Conservation (phyloP, 2,888 invertebrate genomes). For the Cetonia aurata region DNA sequence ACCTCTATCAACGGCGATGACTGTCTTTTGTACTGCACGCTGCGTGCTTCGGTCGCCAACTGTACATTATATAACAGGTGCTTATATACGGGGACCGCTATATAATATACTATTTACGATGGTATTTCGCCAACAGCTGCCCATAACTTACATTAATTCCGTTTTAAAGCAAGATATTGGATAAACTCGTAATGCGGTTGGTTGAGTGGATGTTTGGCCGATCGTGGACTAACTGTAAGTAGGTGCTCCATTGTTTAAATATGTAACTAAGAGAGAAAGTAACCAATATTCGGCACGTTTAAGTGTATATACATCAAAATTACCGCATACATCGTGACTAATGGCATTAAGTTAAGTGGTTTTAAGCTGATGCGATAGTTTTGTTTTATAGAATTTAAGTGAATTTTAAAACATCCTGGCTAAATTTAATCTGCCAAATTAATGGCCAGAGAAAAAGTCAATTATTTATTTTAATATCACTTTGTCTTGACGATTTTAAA, state of each 20-base stretch:
- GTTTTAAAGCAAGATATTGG: conserved; percentile 20
- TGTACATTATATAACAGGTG: conserved; percentile 38
- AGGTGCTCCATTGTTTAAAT: not conserved
- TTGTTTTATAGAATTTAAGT: no score
- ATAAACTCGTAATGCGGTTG: no score
- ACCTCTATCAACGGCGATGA: not conserved
- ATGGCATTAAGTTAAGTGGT: no score
- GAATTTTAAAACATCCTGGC: no score
- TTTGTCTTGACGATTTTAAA: conserved; percentile 4
- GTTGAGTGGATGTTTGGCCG: not conserved
- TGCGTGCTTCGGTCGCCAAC: conserved; percentile 18
- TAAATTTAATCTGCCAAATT: no score
- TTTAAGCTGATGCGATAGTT: no score
- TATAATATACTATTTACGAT: conserved; percentile 30
- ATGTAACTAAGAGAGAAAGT: conserved; percentile 22
- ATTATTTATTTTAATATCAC: not conserved
- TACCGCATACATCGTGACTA: not conserved
- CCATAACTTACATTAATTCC: conserved; percentile 40
- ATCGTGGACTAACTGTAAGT: not conserved
- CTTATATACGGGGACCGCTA: conserved; percentile 21
- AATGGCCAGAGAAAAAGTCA: no score
- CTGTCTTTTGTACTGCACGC: not conserved
- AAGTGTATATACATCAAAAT: not conserved
- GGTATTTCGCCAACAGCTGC: conserved; percentile 38
- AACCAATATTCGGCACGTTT: conserved; percentile 5